Base-by-base conservation (phyloP, 53 echinoderm and acorn worm species). In the Antedon mediterranea region DNA sequence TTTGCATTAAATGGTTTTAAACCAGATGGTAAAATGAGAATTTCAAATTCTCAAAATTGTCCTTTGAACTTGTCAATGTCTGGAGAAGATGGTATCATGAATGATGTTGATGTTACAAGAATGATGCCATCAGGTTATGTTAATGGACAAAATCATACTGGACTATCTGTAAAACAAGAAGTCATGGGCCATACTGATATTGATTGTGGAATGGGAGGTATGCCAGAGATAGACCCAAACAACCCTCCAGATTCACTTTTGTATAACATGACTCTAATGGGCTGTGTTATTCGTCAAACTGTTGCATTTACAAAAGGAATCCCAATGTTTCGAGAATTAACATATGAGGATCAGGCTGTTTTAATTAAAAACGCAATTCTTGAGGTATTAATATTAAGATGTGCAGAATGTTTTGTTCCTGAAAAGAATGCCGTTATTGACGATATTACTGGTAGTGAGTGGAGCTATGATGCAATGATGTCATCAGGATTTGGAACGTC, bases 271-370 rank as follows among this genome's bases (percentile, higher is more conserved):
- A 89, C 90, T 31, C 79, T 92, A 27, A 79, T 98, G 85, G 98
- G 98, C 8, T 92, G 92, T 0, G 92, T 98, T 75, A 98, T 92
- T 76, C 71, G 97, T 73, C 97, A 97, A 43, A 97, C 97, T 83
- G 97, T 97, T n/a, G 87, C 89, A 71, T 97, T 97, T 84, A 91
- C 97, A 71, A 97, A 97, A 81, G 89, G 92, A 79, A 89, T 97
- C 72, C 98, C 92, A 26, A 90, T 89, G 72, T 92, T 92, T 85
- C 82, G 98, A 73, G 82, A 79, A 42, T 86, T 98, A 71, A 88
- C 98, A 20, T 98, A 98, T 75, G 98, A 98, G 75, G 98, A 98
- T 85, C 98, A 98, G 73, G 98, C 98, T 0, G 92, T 98, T 30
- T 84, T 98, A 31, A 92, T 98, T 82, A 98, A 92, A 84, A 88